A percentile compares a stretch with the other conserved stretches of the same genome.
Evolutionary conservation across 2,888 invertebrate genomes (phyloP).

Genomic region (Xylota sylvarum): DNA sequence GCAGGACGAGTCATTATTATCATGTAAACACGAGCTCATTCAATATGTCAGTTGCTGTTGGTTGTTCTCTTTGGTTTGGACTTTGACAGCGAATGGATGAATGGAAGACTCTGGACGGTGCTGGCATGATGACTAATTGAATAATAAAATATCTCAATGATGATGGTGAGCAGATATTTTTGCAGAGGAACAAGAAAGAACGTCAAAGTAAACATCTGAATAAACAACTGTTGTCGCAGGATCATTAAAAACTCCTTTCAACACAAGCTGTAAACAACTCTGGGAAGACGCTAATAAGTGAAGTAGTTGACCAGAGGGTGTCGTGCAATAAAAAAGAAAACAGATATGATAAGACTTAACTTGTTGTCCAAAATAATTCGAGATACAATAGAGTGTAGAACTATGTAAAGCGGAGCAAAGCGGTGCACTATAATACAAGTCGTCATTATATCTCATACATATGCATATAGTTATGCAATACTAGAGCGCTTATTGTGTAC

Average conservation of each 20-base stretch:
- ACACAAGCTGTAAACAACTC: slow-evolving; percentile 1
- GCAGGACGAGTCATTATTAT: slow-evolving; percentile 48
- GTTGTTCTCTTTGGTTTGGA: slow-evolving; percentile 15
- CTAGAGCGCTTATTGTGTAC: no score
- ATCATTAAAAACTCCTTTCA: slow-evolving; percentile 20
- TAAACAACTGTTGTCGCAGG: slow-evolving; percentile 6
- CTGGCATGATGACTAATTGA: slow-evolving; percentile 48
- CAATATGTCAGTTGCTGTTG: slow-evolving; percentile 36
- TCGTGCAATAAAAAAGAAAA: no score
- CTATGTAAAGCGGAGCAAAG: no score
- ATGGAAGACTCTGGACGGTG: slow-evolving; percentile 3
- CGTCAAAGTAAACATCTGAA: slow-evolving; percentile 13
- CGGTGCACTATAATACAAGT: no score
- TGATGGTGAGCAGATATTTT: slow-evolving; percentile 10
- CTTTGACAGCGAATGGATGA: not conserved
- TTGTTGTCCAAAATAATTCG: no score
- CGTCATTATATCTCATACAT: no score
- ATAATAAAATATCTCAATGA: slow-evolving; percentile 39
- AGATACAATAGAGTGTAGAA: no score
- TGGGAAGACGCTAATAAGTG: not conserved
- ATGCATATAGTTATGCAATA: no score
- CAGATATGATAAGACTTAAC: no score
- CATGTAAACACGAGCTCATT: slow-evolving; percentile 61
- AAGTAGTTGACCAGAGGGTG: not conserved
- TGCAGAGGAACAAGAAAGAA: not conserved